Base-by-base conservation (phyloP, 2,113 vertebrate genomes). In the Cyprinus carpio region DNA sequence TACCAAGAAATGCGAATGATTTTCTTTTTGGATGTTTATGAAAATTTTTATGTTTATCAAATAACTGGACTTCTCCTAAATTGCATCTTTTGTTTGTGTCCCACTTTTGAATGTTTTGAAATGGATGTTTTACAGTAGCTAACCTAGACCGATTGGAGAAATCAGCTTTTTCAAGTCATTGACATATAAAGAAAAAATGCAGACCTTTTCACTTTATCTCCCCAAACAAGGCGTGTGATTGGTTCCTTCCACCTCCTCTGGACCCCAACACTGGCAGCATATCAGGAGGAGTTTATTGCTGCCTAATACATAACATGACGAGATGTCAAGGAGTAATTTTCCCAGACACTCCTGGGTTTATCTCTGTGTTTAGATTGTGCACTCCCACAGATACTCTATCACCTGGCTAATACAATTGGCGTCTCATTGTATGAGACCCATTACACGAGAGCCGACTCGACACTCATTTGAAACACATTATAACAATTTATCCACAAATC, bases 401-500 rank as follows among this genome's bases (percentile, higher is more conserved):
- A 95, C 91, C 90, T 92, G 90, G 54, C 89, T 93, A 93, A 91
- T 92, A 88, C 93, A 93, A 94, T 87, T 94, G 94, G 89, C 92
- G 92, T 90, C 91, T 92, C 83, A 89, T 89, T 92, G 91, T 93
- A 95, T 95, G 91, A 94, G n/a, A n/a, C n/a, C n/a, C n/a, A n/a
- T n/a, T n/a, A n/a, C n/a, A n/a, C n/a, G n/a, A n/a, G 93, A 94
- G 89, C 91, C 95, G 95, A 95, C 95, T 95, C 86, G 89, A 90
- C 91, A 92, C 31, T 87, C 93, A 88, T 93, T 94, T 92, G 91
- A 94, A 95, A 94, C 90, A 87, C 95, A 93, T 94, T 94, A 93
- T 94, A 96, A 93, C 94, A 87, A 96, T 97, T 95, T 95, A 90
- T 90, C 89, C 91, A 91, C 87, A 93, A 93, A 93, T 95, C 92